Evolutionary conservation across 2,113 vertebrate species (phyloP), one percentile per base, ranked within the genome.

Genomic region (Oxyura jamaicensis): DNA sequence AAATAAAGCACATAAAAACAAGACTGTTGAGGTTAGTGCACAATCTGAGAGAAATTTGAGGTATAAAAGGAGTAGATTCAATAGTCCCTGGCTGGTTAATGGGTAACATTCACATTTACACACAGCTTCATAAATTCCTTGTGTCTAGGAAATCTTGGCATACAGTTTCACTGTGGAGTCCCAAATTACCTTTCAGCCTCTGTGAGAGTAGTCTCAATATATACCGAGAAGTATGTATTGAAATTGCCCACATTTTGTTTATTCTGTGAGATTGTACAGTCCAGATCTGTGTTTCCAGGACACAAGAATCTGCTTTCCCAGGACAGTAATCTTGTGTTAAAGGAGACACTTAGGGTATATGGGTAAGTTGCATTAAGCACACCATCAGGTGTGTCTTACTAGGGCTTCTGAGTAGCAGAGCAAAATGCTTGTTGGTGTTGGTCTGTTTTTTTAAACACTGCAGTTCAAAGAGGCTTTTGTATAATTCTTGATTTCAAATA

Each of bases 1-100:
- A 95, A 95, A 92, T 92, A 86, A 93, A 90, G 53, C 50, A 73
- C 35, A 28, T 95, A 44, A 95, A 97, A 97, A 75, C 28, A 71
- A 90, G 83, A n/a, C 79, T 91, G 56, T 26, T 72, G 48, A 80
- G 53, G 35, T 90, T 91, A 90, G 73, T 80, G 22, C n/a, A 76
- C 55, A 93, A 55, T 73, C 69, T 72, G 83, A 83, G 46, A 90
- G 31, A 83, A 91, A 35, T 75, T 56, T 84, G 50, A 87, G 33
- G 42, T 83, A 36, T 86, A 77, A 96, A 87, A 85, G 69, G 9
- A 82, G 63, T 91, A 66, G 46, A 89, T 72, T 81, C 62, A 55
- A 21, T 80, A 84, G 44, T 89, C 66, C 66, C 28, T 88, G 53
- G 25, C 41, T 35, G 14, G 50, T 87, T 91, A 85, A 92, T 55